Evolutionary conservation across 2,113 vertebrate genomes (phyloP).

Genomic region (Gorsachius goisagi): DNA sequence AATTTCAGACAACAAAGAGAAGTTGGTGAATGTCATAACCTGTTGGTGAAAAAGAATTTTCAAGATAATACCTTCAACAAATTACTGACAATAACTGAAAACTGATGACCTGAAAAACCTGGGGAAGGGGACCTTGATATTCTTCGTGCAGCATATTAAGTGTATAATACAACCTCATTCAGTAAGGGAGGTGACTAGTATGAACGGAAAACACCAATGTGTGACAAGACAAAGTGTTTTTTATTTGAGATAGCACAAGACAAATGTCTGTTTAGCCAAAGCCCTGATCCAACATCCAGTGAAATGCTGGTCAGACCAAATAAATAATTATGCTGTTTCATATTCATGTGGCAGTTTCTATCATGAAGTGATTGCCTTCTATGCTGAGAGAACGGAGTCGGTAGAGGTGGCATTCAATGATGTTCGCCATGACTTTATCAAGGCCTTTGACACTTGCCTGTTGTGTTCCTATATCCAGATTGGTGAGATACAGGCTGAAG

Average conservation of each 20-base stretch:
- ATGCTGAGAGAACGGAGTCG: fast-evolving
- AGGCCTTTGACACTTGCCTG: background rate
- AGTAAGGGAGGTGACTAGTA: background rate
- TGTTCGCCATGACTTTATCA: background rate
- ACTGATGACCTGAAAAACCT: background rate
- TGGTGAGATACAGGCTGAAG: background rate
- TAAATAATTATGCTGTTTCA: background rate
- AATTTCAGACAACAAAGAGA: background rate
- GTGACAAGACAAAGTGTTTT: background rate
- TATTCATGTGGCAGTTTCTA: background rate
- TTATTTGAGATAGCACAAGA: background rate
- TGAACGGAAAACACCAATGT: background rate
- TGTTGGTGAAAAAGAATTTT: background rate
- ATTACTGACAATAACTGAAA: background rate
- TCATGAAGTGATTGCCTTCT: background rate
- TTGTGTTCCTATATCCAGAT: background rate
- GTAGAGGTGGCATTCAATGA: background rate
- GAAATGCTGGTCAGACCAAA: background rate
- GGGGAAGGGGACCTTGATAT: background rate
- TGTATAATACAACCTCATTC: background rate
- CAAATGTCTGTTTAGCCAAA: background rate
- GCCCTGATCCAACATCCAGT: background rate
- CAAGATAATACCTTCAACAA: background rate
- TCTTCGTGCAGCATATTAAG: background rate
- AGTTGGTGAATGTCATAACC: background rate